Percentiles rank a stretch among this genome's conserved stretches.
phyloP scores from a whole-genome alignment of 2,888 invertebrate species.

The Axea sp. region DNA sequence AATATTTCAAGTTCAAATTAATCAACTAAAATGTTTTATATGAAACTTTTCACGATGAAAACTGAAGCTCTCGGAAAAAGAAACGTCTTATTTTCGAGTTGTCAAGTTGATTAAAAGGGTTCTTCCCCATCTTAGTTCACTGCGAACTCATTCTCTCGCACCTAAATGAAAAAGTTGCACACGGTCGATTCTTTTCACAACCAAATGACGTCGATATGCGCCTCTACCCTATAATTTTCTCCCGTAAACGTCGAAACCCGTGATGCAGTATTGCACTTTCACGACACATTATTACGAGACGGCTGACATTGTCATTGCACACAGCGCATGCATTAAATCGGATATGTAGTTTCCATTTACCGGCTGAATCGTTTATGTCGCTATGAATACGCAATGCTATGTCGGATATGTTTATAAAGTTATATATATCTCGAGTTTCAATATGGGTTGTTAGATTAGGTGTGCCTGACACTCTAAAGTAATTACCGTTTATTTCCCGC shows the following conservation, averaged over 20 bases:
- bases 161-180: conserved; percentile 48
- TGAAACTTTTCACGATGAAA: no score
- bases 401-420: conserved; percentile 51
- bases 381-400: conserved; percentile 55
- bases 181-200: conserved; percentile 12
- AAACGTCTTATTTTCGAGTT: conserved; percentile 26
- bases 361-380: conserved; percentile 59
- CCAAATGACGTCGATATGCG: conserved; percentile 31
- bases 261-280: conserved; percentile 52
- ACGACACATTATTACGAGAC: conserved; percentile 52
- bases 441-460: conserved; percentile 25
- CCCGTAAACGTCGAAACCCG: conserved; percentile 49
- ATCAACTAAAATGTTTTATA: background rate
- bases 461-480: conserved; percentile 28
- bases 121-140: conserved; percentile 7
- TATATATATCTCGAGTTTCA: conserved; percentile 21
- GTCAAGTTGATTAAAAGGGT: conserved; percentile 21
- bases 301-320: conserved; percentile 55
- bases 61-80: background rate
- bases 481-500: conserved; percentile 45
- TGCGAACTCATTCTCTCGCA: conserved; percentile 13
- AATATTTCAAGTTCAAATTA: no score
- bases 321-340: conserved; percentile 57
- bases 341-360: conserved; percentile 62
- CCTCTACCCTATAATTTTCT: conserved; percentile 23